phyloP scores from a whole-genome alignment of 2,888 invertebrate genomes.

The Yponomeuta plumbellus region DNA sequence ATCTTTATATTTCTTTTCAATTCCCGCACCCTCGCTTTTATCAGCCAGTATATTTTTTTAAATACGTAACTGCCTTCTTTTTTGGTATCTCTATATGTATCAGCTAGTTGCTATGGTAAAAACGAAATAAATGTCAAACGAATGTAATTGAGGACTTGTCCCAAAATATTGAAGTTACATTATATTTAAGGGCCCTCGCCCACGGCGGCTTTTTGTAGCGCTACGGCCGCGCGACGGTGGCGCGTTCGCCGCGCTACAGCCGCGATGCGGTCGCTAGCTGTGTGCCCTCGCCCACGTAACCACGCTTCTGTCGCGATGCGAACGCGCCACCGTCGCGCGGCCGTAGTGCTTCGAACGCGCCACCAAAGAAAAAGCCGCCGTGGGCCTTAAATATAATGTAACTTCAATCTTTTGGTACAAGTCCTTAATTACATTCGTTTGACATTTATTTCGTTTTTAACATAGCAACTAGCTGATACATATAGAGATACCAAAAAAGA shows the following conservation, averaged over 20 bases:
- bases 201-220: too few species aligned
- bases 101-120: too few species aligned
- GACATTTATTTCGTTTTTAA: background rate
- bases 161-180: background rate
- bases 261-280: too few species aligned
- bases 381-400: background rate
- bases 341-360: too few species aligned
- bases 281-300: too few species aligned
- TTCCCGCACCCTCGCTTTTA: background rate
- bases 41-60: background rate
- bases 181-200: background rate
- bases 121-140: background rate
- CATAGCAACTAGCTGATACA: too few species aligned
- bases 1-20: background rate
- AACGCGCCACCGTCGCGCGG: too few species aligned
- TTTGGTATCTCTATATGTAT: background rate
- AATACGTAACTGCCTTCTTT: background rate
- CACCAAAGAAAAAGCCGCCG: too few species aligned
- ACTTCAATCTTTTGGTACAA: background rate
- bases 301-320: too few species aligned
- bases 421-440: background rate
- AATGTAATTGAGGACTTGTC: background rate
- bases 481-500: background rate
- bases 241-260: too few species aligned
- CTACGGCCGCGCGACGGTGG: too few species aligned